phyloP scores from a whole-genome alignment of 2,888 invertebrate species.

The Caenorhabditis sp. region DNA sequence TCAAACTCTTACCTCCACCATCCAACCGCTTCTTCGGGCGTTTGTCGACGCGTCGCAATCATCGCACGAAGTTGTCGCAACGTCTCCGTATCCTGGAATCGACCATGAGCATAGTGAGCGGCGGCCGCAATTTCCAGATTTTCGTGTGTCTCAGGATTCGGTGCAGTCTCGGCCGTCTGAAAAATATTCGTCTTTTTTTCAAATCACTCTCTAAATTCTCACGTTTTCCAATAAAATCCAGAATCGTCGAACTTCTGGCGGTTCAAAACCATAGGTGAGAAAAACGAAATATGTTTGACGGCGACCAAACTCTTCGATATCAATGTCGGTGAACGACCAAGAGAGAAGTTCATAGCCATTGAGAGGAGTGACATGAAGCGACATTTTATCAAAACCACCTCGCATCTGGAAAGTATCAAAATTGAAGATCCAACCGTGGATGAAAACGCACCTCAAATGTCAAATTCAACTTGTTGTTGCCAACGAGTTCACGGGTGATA shows the following conservation, averaged over 20 bases:
- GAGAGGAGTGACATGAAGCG: constrained; percentile 68
- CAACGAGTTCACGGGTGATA: constrained; percentile 42
- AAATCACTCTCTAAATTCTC: not conserved
- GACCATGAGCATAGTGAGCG: constrained; percentile 68
- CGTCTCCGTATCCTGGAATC: constrained; percentile 65
- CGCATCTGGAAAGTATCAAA: constrained; percentile 32
- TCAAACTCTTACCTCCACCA: constrained; percentile 52
- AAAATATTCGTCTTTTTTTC: constrained; percentile 4
- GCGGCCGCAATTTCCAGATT: constrained; percentile 66
- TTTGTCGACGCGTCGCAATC: constrained; percentile 55
- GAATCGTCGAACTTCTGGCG: constrained; percentile 59
- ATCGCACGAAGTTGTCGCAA: constrained; percentile 61
- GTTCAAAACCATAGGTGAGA: constrained; percentile 64
- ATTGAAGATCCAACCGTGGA: too few relatives aligned
- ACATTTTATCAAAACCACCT: constrained; percentile 68
- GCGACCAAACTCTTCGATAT: constrained; percentile 47
- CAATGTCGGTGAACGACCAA: constrained; percentile 58
- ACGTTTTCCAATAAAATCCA: constrained; percentile 62
- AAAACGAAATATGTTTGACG: constrained; percentile 68
- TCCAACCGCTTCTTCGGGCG: constrained; percentile 51
- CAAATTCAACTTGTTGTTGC: constrained; percentile 56
- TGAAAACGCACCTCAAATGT: constrained; percentile 54
- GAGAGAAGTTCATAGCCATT: constrained; percentile 57
- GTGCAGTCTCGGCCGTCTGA: constrained; percentile 33
- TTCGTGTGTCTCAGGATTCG: constrained; percentile 45